Evolutionary conservation across 2,888 invertebrate genomes (phyloP), one percentile per base, ranked within the genome.

Genomic region (Ramazzottius varieornatus): DNA sequence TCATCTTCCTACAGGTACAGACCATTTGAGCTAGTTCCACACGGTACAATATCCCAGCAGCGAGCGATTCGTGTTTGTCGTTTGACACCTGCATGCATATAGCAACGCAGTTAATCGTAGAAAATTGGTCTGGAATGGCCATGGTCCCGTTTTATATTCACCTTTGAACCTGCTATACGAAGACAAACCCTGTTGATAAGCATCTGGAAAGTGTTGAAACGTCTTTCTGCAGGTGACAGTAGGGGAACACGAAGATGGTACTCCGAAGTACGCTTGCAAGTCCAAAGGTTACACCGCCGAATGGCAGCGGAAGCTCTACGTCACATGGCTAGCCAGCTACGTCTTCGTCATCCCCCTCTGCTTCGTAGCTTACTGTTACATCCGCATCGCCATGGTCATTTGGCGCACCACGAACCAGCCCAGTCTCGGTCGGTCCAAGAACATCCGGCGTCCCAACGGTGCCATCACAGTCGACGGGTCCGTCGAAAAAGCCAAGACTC

Each of bases 221-320:
- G 8, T 40, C 40, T 33, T 33, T 33, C 64, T 68, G 13, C 54
- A 75, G 70, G 73, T 71, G 1, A 70, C 71, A 63, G 71, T 72
- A 24, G 73, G 73, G 1, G 66, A 70, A 1, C 72, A 72, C 66
- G 70, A 71, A 1, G 74, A 75, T 34, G 74, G 75, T 1, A 68
- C 70, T n/a, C 66, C 73, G 8, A 70, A 72, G n/a, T 72, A 73
- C 66, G 71, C 71, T 32, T 78, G 78, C 68, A 68, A 70, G 64
- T 75, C 74, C 64, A 69, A 69, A 32, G 78, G 78, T 1, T 78
- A 78, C 70, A 75, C 76, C 1, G 73, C 73, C 1, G 69, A 71
- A 66, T 78, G 78, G 78, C 77, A 77, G 68, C 68, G 76, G 8
- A 76, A 76, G 69, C 66, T 75, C 0, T 77, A 77, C 69, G 73